Base-by-base conservation (phyloP, 2,888 invertebrate species). In the Mesochorus sp. region DNA sequence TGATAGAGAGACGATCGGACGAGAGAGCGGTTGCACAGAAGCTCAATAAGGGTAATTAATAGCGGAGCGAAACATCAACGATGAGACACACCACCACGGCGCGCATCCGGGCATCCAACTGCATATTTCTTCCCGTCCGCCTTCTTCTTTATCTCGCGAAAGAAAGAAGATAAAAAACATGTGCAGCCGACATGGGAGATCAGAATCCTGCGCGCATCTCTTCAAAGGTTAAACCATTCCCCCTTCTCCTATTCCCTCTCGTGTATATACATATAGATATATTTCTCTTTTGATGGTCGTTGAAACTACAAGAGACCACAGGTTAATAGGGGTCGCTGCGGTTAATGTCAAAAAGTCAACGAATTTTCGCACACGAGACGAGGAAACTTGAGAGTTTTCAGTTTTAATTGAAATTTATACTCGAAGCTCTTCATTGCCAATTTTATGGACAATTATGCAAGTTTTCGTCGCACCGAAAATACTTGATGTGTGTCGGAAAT, bases 21-120 rank as follows among this genome's bases (percentile, higher is more conserved):
- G 61, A 76, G 47, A 71, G 51, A 85, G 83, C 86, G 85, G 86
- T 83, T 84, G 76, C 81, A 87, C 88, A 83, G 88, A 87, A 89
- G 88, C 88, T 88, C 88, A 88, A 89, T 89, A 88, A 87, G 85
- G 87, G 87, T 88, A 89, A 89, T 89, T 89, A 89, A 88, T 89
- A 88, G 88, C 84, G 80, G 81, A 76, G 37, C 42, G 39, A 47
- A 71, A 49, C 62, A 51, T 71, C 37, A 24, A 51, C 53, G 59
- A 64, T 66, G 71, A 75, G 57, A 71, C 53, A 31, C 21, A 53
- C 53, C 57, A 70, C 44, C 49, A 55, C 31, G 24, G 31, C 26
- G 68, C 26, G 39, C 44, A 47, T 31, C 55, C 28, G 42, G 51
- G 19, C 19, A 44, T 51, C 42, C 31, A 1, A 21, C 14, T 66